Evolutionary conservation across 1,140 invertebrate genomes (phyloP).

Genomic region (Reticulitermes speratus): DNA sequence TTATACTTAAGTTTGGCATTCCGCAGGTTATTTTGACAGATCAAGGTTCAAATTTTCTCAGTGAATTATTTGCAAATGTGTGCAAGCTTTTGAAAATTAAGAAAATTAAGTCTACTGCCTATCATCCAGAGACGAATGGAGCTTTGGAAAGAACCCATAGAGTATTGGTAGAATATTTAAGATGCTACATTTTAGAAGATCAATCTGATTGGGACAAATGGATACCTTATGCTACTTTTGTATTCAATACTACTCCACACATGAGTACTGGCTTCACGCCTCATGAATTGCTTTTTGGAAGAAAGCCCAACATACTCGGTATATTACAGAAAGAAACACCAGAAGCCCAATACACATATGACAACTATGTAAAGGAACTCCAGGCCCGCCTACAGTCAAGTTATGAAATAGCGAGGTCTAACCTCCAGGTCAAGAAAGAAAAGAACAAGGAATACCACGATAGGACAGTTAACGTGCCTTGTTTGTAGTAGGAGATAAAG

Average conservation of each 20-base stretch:
- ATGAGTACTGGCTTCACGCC: slow-evolving; percentile 11
- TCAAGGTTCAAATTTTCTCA: slow-evolving; percentile 21
- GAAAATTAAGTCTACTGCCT: slow-evolving; percentile 40
- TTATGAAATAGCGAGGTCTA: no score
- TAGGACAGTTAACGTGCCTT: slow-evolving; percentile 22
- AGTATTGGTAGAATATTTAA: slow-evolving; percentile 42
- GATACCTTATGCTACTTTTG: slow-evolving; percentile 24
- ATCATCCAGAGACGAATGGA: slow-evolving; percentile 44
- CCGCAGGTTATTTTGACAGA: slow-evolving; percentile 1
- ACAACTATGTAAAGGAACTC: no score
- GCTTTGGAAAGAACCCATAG: slow-evolving; percentile 43
- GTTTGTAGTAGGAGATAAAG: not conserved
- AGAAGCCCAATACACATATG: slow-evolving; percentile 15
- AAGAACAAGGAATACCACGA: not conserved
- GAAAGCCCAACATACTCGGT: slow-evolving; percentile 23
- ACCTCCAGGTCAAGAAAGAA: slow-evolving; percentile 21
- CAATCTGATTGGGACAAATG: slow-evolving; percentile 42
- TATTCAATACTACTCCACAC: slow-evolving; percentile 32
- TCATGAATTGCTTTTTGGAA: slow-evolving; percentile 28
- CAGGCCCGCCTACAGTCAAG: no score
- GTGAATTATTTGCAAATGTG: slow-evolving; percentile 38
- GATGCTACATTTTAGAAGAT: slow-evolving; percentile 40
- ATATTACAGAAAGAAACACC: slow-evolving; percentile 21
- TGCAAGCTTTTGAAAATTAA: slow-evolving; percentile 40
- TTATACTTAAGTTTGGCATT: not conserved